phyloP scores from a whole-genome alignment of 2,888 invertebrate genomes.

The Cynaeus angustus region DNA sequence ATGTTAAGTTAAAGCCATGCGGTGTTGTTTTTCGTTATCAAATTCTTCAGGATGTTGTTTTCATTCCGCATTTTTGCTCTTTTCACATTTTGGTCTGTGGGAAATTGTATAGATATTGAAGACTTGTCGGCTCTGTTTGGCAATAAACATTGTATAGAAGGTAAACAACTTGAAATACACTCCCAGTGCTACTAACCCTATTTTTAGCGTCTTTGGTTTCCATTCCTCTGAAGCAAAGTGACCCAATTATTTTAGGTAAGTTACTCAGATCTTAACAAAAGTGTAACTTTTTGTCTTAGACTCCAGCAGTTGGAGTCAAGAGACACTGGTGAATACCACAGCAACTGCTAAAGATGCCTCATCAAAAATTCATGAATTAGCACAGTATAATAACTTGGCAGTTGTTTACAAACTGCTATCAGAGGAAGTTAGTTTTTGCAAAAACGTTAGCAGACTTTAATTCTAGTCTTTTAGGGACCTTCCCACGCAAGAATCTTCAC shows the following conservation, averaged over 20 bases:
- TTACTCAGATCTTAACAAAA: neutral
- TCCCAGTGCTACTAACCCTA: neutral
- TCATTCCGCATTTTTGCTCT: neutral
- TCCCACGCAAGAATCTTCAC: constrained; percentile 63
- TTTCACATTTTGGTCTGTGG: neutral
- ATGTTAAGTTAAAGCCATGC: too few species aligned
- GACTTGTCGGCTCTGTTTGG: constrained; percentile 21
- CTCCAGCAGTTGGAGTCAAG: neutral
- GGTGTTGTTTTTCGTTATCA: too few species aligned
- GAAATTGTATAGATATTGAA: neutral
- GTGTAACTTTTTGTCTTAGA: neutral
- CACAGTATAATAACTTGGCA: constrained; percentile 58
- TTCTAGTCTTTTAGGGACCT: constrained; percentile 60
- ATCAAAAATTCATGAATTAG: constrained; percentile 58
- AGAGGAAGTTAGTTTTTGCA: constrained; percentile 55
- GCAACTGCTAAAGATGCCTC: neutral
- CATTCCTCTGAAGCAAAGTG: neutral
- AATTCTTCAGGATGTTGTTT: too few species aligned
- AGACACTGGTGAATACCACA: neutral
- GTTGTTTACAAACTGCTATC: constrained; percentile 58
- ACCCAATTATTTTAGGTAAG: neutral
- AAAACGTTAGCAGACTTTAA: neutral
- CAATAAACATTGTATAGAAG: constrained; percentile 30
- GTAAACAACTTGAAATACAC: constrained; percentile 13
- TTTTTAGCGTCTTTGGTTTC: constrained; percentile 31